Evolutionary conservation across 2,888 invertebrate species (phyloP), one percentile per base, ranked within the genome.

Genomic region (Orgyia antiqua): DNA sequence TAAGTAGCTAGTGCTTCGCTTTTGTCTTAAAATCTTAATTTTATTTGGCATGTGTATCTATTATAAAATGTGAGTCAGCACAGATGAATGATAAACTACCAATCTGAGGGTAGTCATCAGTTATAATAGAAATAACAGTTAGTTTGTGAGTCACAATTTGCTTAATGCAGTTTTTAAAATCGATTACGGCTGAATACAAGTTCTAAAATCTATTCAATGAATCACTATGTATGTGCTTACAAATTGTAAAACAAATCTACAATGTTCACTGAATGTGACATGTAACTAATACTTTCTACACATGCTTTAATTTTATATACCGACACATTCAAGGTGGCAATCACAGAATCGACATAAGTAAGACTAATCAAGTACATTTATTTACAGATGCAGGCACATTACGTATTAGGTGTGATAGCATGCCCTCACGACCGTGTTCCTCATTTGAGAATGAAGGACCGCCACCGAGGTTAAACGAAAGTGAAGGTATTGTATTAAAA

Each of bases 381-480:
- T 58, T 57, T 58, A 11, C 79, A 83, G 83, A 84, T 49, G 67
- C 73, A 41, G 58, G 59, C 19, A 56, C 70, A 42, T 55, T 87
- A 35, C 88, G 94, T 27, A 93, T 92, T 53, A 89, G 95, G 36
- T 93, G 94, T 69, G 95, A 94, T 71, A 95, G 94, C 63, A 90
- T 95, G 88, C 95, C 94, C 3, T 90, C 93, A 8, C 87, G 94
- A 39, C 89, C 92, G 49, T 84, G 45, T 77, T 92, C 57, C 88
- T 91, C 71, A 66, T 93, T 62, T 89, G 94, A 82, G 90, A 91
- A 74, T 89, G 94, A 83, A 29, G 57, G 77, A 13, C 64, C 72
- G 10, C 57, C 68, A 23, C 55, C 75, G 76, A 91, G 78, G 52
- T 68, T 78, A 73, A 49, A 43, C 8, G 66, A 66, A 13, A 13